Evolutionary conservation across 2,888 invertebrate genomes (phyloP), one percentile per base, ranked within the genome.

Genomic region (Mythimna impura): DNA sequence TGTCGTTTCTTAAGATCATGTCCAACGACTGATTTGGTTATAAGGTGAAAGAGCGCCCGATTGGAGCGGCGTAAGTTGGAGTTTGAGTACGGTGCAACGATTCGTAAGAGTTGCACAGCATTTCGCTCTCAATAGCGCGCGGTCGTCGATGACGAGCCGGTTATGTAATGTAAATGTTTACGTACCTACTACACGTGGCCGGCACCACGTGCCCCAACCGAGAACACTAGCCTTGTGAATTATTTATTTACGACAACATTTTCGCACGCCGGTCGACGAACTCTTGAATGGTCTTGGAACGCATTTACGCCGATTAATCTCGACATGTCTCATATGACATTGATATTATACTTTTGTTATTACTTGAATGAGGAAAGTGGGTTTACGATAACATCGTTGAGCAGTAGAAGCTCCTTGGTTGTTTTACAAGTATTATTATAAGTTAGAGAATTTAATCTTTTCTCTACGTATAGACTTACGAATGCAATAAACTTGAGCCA

Each of bases 171-270:
- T 94, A 93, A 96, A 95, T 95, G 95, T 96, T 96, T 96, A 95
- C 94, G 94, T 94, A 95, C 94, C 93, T 94, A 94, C 93, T 89
- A 92, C 95, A 96, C 96, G 95, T 93, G 94, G 92, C 89, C 89
- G 91, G 89, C 84, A 92, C 94, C 96, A 95, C 95, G 96, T 95
- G 95, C 94, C 93, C 94, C 93, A 92, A 92, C 93, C 90, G 92
- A 94, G 94, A 95, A 95, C 95, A 95, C 96, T 95, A 96, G 96
- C 96, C 96, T 96, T 96, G 96, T 96, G 96, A 96, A 96, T 96
- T 96, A 96, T 96, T 96, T 96, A 96, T 96, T 96, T 96, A 95
- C 96, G 96, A 95, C 95, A 95, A 94, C 95, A 95, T 96, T 95
- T 95, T 96, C 96, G 95, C 96, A 96, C 96, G 96, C 93, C 94